Evolutionary conservation across 1,140 invertebrate genomes (phyloP).

Genomic region (Nasonia longicornis): DNA sequence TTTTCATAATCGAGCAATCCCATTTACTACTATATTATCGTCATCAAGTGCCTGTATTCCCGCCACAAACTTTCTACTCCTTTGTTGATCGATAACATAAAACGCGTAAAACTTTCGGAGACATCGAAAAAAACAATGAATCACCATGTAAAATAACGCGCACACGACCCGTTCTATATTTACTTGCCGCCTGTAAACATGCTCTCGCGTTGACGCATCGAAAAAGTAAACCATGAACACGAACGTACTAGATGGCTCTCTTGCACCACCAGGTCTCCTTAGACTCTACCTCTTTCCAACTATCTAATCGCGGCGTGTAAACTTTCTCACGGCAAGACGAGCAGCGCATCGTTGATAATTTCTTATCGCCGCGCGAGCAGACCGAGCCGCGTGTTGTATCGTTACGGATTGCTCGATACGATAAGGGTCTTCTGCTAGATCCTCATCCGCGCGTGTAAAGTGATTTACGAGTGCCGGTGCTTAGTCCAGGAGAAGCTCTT

Average conservation of each 20-base stretch:
- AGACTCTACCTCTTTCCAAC: not conserved
- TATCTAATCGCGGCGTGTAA: constrained; percentile 41
- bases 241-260: not conserved
- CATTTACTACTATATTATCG: not conserved
- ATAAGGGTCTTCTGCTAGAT: not conserved
- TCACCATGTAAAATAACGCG: not conserved
- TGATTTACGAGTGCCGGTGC: constrained; percentile 35
- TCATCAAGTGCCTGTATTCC: not conserved
- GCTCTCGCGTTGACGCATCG: not conserved
- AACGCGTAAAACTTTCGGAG: not conserved
- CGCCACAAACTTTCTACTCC: too few relatives aligned
- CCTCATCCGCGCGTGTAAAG: not conserved
- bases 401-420: not conserved
- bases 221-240: not conserved
- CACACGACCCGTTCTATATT: constrained; percentile 2
- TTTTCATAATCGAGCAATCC: constrained; percentile 4
- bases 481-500: not conserved
- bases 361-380: constrained; percentile 24
- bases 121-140: not conserved
- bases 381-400: not conserved
- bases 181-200: constrained; percentile 25
- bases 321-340: constrained; percentile 46
- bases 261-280: not conserved
- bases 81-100: not conserved
- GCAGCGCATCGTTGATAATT: constrained; percentile 38